Percentiles rank a stretch among this genome's conserved stretches.
These are phyloP conservation scores for Cataglyphis livida DNA, from an alignment of 2,888 invertebrate species.

Conservation along the genomic window DNA sequence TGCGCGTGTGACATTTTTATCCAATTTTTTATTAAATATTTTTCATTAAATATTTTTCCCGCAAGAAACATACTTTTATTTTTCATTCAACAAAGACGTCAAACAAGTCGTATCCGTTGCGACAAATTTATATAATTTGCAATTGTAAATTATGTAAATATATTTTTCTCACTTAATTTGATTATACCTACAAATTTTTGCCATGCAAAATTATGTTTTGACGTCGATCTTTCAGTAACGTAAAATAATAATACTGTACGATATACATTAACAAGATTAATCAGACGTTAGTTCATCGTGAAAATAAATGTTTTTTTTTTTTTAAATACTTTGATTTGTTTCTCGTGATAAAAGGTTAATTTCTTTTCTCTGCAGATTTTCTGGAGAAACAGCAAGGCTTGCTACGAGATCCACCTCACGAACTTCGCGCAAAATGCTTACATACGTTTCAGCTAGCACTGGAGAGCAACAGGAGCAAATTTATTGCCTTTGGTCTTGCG, in stretches of 20 bases:
- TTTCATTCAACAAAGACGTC: background rate
- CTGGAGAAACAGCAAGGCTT: conserved; percentile 93
- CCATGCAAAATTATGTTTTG: background rate
- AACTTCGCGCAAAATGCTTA: conserved; percentile 94
- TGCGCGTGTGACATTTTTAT: background rate
- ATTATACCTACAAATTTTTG: background rate
- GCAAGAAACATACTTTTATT: background rate
- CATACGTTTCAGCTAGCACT: conserved; percentile 94
- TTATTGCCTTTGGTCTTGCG: conserved; percentile 93
- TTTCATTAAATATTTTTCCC: background rate
- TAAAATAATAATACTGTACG: background rate
- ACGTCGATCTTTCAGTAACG: background rate
- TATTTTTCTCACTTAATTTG: background rate
- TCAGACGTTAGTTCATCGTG: background rate
- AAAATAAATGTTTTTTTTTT: background rate
- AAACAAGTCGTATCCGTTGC: background rate
- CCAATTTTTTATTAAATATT: background rate
- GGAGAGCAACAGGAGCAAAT: conserved; percentile 94
- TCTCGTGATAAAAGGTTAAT: background rate
- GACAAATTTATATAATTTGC: background rate
- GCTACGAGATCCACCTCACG: conserved; percentile 92
- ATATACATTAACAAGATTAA: background rate
- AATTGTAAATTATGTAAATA: background rate
- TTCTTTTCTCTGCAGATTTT: conserved; percentile 88
- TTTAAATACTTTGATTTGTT: background rate